Evolutionary conservation across 2,888 invertebrate species (phyloP).

Genomic region (Melinopterus prodromus): DNA sequence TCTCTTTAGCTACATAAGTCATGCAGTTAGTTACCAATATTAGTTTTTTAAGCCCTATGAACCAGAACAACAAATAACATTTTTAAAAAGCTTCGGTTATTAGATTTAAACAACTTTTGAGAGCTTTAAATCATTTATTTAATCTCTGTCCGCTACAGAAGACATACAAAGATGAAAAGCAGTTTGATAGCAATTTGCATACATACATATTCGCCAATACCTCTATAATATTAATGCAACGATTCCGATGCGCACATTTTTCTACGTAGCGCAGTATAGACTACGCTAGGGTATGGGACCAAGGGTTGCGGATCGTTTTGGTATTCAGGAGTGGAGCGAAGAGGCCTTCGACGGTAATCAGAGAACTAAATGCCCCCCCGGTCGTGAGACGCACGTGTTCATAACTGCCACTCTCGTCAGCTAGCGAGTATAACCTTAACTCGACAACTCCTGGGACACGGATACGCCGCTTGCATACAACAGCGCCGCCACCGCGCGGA

Average conservation of each 20-base stretch:
- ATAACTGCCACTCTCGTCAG: slow-evolving; percentile 53
- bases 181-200: too few relatives aligned
- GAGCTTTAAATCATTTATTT: too few relatives aligned
- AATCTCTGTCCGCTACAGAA: too few relatives aligned
- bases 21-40: too few relatives aligned
- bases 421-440: slow-evolving; percentile 50
- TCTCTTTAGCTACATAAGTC: too few relatives aligned
- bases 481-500: slow-evolving; percentile 41
- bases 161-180: too few relatives aligned
- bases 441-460: slow-evolving; percentile 48
- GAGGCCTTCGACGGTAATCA: slow-evolving; percentile 53
- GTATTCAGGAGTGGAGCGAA: slow-evolving; percentile 51
- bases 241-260: not conserved
- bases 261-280: not conserved
- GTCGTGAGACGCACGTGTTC: slow-evolving; percentile 54
- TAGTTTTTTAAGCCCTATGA: too few relatives aligned
- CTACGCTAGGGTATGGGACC: slow-evolving; percentile 36
- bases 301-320: slow-evolving; percentile 41
- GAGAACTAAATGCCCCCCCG: slow-evolving; percentile 52
- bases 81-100: too few relatives aligned
- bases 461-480: slow-evolving; percentile 49
- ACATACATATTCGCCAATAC: too few relatives aligned
- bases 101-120: too few relatives aligned
- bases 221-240: not conserved
- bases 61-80: too few relatives aligned